Conservation (phyloP, 2,888 invertebrate genomes). For the Zygogramma bicolorata region DNA sequence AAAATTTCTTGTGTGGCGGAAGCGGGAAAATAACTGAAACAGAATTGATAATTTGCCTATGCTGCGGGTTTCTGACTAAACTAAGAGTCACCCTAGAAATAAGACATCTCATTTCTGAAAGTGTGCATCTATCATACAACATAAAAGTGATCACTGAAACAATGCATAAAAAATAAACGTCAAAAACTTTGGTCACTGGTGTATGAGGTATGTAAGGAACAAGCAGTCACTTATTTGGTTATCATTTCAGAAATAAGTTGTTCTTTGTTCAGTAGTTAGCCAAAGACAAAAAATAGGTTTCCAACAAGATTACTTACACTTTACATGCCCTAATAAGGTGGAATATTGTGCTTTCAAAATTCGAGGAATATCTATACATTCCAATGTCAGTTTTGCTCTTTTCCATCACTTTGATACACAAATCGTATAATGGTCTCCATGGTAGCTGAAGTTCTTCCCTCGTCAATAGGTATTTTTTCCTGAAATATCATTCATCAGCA, state of each 20-base stretch:
- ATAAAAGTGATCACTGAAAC: no score
- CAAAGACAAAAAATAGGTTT: not conserved
- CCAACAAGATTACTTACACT: conserved; percentile 56
- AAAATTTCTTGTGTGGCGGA: conserved; percentile 87
- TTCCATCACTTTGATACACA: conserved; percentile 73
- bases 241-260: no score
- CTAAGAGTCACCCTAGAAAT: no score
- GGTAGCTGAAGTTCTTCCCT: conserved; percentile 84
- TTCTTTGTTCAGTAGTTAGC: no score
- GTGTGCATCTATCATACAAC: no score
- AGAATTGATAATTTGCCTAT: not conserved
- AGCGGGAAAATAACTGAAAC: conserved; percentile 76
- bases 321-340: conserved; percentile 58
- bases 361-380: conserved; percentile 69
- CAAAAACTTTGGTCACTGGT: no score
- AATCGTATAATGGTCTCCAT: conserved; percentile 87
- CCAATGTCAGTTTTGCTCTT: conserved; percentile 71
- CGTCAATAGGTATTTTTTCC: conserved; percentile 81
- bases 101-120: not conserved
- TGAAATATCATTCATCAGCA: no score
- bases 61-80: no score
- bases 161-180: no score
- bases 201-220: no score
- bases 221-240: no score
- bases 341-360: conserved; percentile 54